These are phyloP conservation scores for Colistium nudipinnis DNA, from an alignment of 2,113 vertebrate genomes.

Conservation along the genomic window DNA sequence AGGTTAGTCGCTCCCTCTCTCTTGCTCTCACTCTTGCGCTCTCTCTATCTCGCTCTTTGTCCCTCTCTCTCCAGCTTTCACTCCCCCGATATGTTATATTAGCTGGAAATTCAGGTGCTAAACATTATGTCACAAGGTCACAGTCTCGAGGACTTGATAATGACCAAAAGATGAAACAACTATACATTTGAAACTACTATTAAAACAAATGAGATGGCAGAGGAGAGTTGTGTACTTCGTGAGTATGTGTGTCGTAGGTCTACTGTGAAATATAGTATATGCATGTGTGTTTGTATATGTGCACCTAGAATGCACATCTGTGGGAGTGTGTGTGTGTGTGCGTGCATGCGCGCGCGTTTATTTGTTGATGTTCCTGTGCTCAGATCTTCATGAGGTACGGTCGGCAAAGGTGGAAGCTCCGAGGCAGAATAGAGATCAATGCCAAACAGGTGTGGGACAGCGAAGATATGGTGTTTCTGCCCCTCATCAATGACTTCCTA, in stretches of 20 bases:
- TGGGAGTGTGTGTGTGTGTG: constrained; percentile 10
- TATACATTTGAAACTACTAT: too few species aligned
- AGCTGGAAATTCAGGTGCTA: too few species aligned
- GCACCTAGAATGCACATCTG: too few species aligned
- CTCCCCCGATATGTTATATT: neutral
- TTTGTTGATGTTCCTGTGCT: constrained; percentile 32
- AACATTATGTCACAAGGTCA: too few species aligned
- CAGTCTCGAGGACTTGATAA: too few species aligned
- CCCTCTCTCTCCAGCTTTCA: neutral
- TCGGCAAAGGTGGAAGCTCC: constrained; percentile 94
- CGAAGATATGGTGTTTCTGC: constrained; percentile 93
- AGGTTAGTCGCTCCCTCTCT: constrained; percentile 81
- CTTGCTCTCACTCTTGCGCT: too few species aligned
- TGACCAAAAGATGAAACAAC: too few species aligned
- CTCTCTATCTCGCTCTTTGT: neutral
- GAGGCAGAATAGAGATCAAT: constrained; percentile 93
- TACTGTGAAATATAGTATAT: too few species aligned
- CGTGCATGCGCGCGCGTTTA: neutral
- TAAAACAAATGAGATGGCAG: too few species aligned
- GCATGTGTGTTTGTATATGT: too few species aligned
- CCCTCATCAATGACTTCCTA: constrained; percentile 93
- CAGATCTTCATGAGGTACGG: constrained; percentile 97
- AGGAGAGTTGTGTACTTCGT: too few species aligned
- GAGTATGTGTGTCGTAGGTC: too few species aligned
- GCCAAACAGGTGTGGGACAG: constrained; percentile 97